Base-by-base conservation (phyloP, 2,113 vertebrate species). In the Crotophaga sulcirostris region DNA sequence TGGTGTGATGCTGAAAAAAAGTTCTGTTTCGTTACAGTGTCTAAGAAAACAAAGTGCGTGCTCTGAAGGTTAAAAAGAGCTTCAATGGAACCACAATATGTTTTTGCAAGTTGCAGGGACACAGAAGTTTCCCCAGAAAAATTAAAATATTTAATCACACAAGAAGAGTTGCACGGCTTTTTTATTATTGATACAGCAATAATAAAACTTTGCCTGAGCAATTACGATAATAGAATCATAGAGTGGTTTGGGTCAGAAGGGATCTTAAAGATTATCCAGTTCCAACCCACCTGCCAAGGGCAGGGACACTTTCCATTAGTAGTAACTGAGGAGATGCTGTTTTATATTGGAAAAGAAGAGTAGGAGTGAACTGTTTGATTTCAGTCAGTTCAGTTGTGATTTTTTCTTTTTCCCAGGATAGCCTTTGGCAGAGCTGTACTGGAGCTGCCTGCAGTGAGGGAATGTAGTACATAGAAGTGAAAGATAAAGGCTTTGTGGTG, bases 401-500 rank as follows among this genome's bases (percentile, higher is more conserved):
- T 75, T 81, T n/a, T 77, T 40, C 3, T 34, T 74, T 74, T 55
- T 26, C 18, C 47, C 33, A 31, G 7, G 29, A 9, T 52, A 73
- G 81, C 11, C 76, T 74, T 64, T 75, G 72, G 26, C 12, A 82
- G 49, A 72, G 34, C 59, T 52, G 8, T 38, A 6, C 70, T 83
- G 74, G 75, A 80, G 70, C 82, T 93, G 62, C 51, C 78, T 42
- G 44, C 60, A 36, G 68, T 33, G 13, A 40, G 16, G 63, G 23
- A 21, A 24, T 31, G 58, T 13, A 45, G 38, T 47, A 47, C 1
- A 7, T 14, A 40, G 74, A 80, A 69, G 2, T 44, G 55, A 8
- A 56, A 94, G 79, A 79, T 81, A 84, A 90, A 94, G 76, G 40
- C 63, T 86, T 51, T 26, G 28, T 77, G 60, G 72, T 55, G 40